phyloP scores from a whole-genome alignment of 1,140 invertebrate species.

The Brachionus paranguensis region DNA sequence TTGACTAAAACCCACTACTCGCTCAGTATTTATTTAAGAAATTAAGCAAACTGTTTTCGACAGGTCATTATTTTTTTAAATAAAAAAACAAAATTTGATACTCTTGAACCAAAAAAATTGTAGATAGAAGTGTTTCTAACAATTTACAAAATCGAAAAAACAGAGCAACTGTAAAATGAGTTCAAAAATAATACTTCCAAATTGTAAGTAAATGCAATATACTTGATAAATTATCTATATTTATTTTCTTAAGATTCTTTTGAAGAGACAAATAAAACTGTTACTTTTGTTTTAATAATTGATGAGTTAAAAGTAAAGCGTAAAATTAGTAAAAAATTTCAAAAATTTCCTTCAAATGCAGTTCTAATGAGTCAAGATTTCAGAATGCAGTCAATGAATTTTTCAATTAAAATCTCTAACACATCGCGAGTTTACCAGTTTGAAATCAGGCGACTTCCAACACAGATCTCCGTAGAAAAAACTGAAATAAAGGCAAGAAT shows the following conservation, averaged over 20 bases:
- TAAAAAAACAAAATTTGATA: conserved; percentile 5
- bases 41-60: neutral
- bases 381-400: neutral
- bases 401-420: neutral
- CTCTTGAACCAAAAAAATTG: neutral
- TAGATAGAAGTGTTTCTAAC: neutral
- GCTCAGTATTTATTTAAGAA: neutral
- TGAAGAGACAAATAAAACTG: neutral
- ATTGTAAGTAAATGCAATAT: neutral
- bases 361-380: neutral
- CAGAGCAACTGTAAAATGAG: neutral
- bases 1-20: neutral
- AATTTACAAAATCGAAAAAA: neutral
- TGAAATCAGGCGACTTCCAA: conserved; percentile 19
- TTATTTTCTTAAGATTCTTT: neutral
- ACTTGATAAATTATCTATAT: neutral
- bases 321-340: neutral
- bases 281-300: neutral
- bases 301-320: conserved; percentile 34
- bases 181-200: neutral
- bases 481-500: conserved; percentile 6
- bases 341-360: neutral
- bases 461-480: neutral
- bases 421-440: neutral
- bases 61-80: neutral